Evolutionary conservation across 2,888 invertebrate species (phyloP).

Genomic region (Scaptodrosophila latifasciaeformis): DNA sequence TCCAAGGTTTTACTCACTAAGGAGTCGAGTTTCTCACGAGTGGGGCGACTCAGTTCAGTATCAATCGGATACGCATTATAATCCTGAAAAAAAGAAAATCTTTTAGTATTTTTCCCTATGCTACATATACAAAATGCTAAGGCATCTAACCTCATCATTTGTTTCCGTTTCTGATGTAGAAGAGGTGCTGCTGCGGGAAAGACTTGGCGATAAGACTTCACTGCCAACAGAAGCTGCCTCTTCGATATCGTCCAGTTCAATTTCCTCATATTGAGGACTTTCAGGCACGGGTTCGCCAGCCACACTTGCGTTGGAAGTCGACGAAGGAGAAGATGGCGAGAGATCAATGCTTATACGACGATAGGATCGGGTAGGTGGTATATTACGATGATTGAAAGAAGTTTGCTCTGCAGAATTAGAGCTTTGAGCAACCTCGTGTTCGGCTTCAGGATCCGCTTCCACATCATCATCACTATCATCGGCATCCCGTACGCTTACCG

Average conservation of each 20-base stretch:
- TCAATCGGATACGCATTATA: slow-evolving; percentile 23
- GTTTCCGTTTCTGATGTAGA: background rate
- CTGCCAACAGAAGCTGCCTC: background rate
- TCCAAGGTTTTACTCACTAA: too few species aligned
- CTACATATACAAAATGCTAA: background rate
- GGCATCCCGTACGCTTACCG: background rate
- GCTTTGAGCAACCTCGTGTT: background rate
- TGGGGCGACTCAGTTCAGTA: slow-evolving; percentile 5
- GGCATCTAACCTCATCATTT: too few species aligned
- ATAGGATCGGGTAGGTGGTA: slow-evolving; percentile 29
- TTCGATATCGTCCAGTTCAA: slow-evolving; percentile 20
- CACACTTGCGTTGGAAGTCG: background rate
- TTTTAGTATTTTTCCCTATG: too few species aligned
- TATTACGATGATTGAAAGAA: slow-evolving; percentile 16
- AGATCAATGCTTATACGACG: slow-evolving; percentile 16
- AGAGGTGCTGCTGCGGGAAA: too few species aligned
- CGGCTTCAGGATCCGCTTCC: background rate
- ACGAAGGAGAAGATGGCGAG: background rate
- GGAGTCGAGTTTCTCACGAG: slow-evolving; percentile 19
- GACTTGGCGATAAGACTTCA: too few species aligned
- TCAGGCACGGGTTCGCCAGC: background rate
- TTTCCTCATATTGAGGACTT: slow-evolving; percentile 9
- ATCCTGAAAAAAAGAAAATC: background rate
- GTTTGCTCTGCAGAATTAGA: background rate
- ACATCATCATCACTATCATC: slow-evolving; percentile 5